Conservation (phyloP, 2,888 invertebrate genomes). For the Pollenia labialis region DNA sequence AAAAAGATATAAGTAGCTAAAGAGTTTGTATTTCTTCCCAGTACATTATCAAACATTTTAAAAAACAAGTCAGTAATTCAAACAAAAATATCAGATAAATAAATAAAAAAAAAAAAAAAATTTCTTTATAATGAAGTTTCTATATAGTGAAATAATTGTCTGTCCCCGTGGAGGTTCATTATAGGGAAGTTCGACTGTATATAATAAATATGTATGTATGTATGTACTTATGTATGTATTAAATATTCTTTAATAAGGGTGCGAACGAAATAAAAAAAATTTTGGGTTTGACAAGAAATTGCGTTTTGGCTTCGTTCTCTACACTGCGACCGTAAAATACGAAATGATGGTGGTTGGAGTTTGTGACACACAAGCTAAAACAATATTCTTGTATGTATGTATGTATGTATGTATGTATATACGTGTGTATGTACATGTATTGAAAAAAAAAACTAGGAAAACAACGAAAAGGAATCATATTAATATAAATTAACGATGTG, state of each 20-base stretch:
- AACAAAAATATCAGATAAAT: too few species aligned
- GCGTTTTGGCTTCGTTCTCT: conserved; percentile 17
- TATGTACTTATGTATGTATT: not conserved
- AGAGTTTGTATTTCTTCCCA: too few species aligned
- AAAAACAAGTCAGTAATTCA: too few species aligned
- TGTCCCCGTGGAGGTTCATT: too few species aligned
- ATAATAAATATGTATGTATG: conserved; percentile 1
- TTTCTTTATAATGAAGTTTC: too few species aligned
- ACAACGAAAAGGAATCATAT: conserved; percentile 78
- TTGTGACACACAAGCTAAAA: conserved; percentile 78
- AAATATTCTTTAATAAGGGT: conserved; percentile 53
- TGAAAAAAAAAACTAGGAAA: conserved; percentile 15
- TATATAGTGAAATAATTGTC: too few species aligned
- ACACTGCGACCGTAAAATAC: conserved; percentile 21
- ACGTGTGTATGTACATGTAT: not conserved
- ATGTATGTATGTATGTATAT: too few species aligned
- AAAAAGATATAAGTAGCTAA: too few species aligned
- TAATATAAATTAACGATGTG: conserved; percentile 85
- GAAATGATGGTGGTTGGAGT: conserved; percentile 66
- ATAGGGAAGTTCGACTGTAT: too few species aligned
- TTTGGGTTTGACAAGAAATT: conserved; percentile 29
- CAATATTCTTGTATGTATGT: too few species aligned
- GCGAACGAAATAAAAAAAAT: conserved; percentile 11
- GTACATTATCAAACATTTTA: too few species aligned
- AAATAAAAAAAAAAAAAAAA: too few species aligned